Evolutionary conservation across 2,797 vertebrate genomes (phyloP).

Genomic region (Fistularia tabacaria): DNA sequence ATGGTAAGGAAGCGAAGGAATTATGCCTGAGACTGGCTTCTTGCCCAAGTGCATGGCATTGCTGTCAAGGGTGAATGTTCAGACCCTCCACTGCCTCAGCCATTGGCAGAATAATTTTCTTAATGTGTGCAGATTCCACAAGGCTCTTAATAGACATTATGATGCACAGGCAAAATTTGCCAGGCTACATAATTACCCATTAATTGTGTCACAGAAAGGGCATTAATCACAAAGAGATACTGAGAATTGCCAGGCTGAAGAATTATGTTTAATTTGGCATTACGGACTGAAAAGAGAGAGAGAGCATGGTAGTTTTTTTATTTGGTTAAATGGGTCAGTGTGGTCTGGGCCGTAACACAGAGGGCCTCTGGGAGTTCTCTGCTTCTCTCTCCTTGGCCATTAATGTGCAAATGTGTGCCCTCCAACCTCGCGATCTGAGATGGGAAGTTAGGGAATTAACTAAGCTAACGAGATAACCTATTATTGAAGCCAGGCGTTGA

Average conservation of each 20-base stretch:
- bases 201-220: conserved; percentile 94
- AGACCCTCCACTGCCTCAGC: conserved; percentile 42
- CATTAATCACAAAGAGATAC: conserved; percentile 96
- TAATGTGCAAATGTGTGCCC: conserved; percentile 97
- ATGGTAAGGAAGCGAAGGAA: conserved; percentile 66
- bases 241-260: conserved; percentile 83
- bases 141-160: conserved; percentile 85
- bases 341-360: conserved; percentile 84
- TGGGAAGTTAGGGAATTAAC: conserved; percentile 88
- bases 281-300: conserved; percentile 76
- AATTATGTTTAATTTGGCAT: conserved; percentile 94
- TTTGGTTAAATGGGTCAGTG: conserved; percentile 90
- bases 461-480: conserved; percentile 83
- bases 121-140: conserved; percentile 91
- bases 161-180: conserved; percentile 84
- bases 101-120: conserved; percentile 82
- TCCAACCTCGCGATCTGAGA: conserved; percentile 85
- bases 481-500: conserved; percentile 38
- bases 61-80: conserved; percentile 51
- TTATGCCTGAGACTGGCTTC: conserved; percentile 62
- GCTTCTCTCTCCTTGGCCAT: conserved; percentile 79
- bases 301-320: conserved; percentile 49
- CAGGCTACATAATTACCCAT: conserved; percentile 91
- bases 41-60: conserved; percentile 51
- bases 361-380: conserved; percentile 80